phyloP scores from a whole-genome alignment of 1,140 invertebrate genomes.

The Periplaneta americana region DNA sequence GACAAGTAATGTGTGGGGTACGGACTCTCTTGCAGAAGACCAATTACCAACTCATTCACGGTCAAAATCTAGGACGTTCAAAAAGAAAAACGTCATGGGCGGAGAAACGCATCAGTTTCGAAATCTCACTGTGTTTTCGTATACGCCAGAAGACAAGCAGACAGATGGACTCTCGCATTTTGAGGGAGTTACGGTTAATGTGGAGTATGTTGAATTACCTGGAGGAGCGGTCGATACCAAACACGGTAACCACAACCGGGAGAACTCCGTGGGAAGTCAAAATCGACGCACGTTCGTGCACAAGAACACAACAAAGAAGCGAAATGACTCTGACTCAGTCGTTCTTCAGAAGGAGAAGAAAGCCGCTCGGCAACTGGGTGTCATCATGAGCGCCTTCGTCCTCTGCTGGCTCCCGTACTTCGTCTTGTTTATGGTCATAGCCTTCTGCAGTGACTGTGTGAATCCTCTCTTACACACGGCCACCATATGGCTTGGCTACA shows the following conservation, averaged over 20 bases:
- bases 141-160: neutral
- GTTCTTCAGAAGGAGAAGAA: constrained; percentile 51
- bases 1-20: neutral
- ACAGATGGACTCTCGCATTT: neutral
- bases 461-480: constrained; percentile 35
- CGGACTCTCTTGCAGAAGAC: neutral
- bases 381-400: constrained; percentile 60
- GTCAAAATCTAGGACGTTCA: neutral
- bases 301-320: neutral
- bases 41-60: neutral
- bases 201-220: neutral
- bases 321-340: constrained; percentile 5
- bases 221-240: neutral
- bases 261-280: neutral
- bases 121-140: neutral
- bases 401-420: constrained; percentile 61
- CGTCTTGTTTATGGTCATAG: constrained; percentile 54
- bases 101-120: neutral
- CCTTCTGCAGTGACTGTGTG: constrained; percentile 50
- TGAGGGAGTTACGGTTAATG: neutral
- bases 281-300: neutral
- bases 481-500: constrained; percentile 51
- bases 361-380: constrained; percentile 56
- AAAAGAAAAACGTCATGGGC: neutral
- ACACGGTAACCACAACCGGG: neutral